Evolutionary conservation across 30 jellyfish, hydroid and myxozoan genomes (phyloP).

Genomic region (Turritopsis dohrnii): DNA sequence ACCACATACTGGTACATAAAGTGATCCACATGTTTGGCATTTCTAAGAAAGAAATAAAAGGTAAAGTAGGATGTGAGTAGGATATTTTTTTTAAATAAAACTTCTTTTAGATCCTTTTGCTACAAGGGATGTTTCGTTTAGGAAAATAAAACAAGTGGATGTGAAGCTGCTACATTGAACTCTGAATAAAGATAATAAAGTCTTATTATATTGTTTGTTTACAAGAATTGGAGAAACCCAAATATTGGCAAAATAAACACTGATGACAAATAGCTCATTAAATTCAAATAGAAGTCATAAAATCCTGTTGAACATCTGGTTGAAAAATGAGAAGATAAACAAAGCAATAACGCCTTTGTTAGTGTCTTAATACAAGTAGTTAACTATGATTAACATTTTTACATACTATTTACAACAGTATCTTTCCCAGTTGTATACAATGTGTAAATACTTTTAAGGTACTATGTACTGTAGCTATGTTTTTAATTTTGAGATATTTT

Average conservation of each 20-base stretch:
- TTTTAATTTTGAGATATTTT: no score
- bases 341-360: background rate
- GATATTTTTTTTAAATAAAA: no score
- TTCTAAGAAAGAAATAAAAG: background rate
- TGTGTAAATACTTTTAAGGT: no score
- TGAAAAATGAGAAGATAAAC: background rate
- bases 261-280: background rate
- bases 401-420: background rate
- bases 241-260: background rate
- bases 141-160: background rate
- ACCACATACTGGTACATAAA: constrained; percentile 78
- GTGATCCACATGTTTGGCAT: background rate
- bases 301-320: background rate
- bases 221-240: background rate
- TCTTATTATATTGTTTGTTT: background rate
- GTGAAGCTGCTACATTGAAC: background rate
- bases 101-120: background rate
- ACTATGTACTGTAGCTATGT: no score
- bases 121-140: background rate
- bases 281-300: background rate
- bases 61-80: background rate
- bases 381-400: background rate
- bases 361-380: background rate
- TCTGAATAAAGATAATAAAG: background rate
- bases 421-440: no score